Percentiles rank a stretch among this genome's conserved stretches.
These are phyloP conservation scores for Lagodon rhomboides DNA, from an alignment of 2,797 vertebrate genomes.

Conservation along the genomic window DNA sequence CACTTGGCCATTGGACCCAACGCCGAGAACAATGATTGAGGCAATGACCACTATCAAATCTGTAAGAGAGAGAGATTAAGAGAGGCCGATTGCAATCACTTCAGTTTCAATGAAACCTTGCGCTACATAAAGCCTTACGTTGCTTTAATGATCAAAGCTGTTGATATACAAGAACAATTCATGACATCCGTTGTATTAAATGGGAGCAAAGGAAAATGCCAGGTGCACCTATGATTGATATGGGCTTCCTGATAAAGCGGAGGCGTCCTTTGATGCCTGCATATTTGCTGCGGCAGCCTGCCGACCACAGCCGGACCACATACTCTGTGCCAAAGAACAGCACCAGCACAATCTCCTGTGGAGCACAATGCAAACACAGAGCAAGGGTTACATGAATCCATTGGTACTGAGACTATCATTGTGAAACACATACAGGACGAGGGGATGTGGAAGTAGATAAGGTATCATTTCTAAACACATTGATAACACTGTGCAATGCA, in stretches of 20 bases:
- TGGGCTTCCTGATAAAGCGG: slow-evolving; percentile 93
- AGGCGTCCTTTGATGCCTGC: slow-evolving; percentile 91
- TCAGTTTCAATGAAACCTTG: slow-evolving; percentile 9
- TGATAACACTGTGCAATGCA: slow-evolving; percentile 28
- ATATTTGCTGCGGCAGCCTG: slow-evolving; percentile 94
- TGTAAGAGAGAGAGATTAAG: slow-evolving; percentile 51
- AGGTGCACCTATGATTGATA: slow-evolving; percentile 92
- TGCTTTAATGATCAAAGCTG: slow-evolving; percentile 25
- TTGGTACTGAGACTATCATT: slow-evolving; percentile 26
- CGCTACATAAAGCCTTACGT: not conserved
- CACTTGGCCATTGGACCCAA: slow-evolving; percentile 93
- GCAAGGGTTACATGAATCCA: slow-evolving; percentile 52
- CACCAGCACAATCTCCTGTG: slow-evolving; percentile 93
- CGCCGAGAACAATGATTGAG: slow-evolving; percentile 92
- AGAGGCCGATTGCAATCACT: not conserved
- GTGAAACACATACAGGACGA: slow-evolving; percentile 35
- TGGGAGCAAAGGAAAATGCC: slow-evolving; percentile 60
- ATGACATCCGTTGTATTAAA: slow-evolving; percentile 46
- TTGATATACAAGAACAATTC: slow-evolving; percentile 48
- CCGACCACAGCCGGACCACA: slow-evolving; percentile 91
- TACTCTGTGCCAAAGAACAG: slow-evolving; percentile 94
- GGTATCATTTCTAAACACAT: slow-evolving; percentile 32
- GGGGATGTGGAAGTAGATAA: slow-evolving; percentile 61
- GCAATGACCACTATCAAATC: slow-evolving; percentile 94
- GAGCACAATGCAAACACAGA: slow-evolving; percentile 70